phyloP scores from a whole-genome alignment of 2,113 vertebrate genomes.

The Hypomesus transpacificus region DNA sequence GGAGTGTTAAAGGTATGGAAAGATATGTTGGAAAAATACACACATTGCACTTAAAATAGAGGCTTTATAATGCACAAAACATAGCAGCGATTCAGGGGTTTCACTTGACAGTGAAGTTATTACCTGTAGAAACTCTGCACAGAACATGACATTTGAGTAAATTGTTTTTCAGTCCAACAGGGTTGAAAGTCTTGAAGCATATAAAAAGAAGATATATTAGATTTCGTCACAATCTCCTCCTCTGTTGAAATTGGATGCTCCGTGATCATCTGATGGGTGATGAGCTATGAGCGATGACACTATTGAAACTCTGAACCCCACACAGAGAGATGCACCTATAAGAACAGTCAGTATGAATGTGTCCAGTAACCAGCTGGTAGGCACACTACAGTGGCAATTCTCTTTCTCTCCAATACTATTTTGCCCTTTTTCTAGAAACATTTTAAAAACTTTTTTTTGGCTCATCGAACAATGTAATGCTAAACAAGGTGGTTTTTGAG shows the following conservation, averaged over 20 bases:
- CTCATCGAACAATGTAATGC: slow-evolving; percentile 32
- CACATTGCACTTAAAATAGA: slow-evolving; percentile 25
- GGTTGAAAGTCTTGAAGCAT: slow-evolving; percentile 19
- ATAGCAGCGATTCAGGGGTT: slow-evolving; percentile 55
- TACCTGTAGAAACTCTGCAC: slow-evolving; percentile 23
- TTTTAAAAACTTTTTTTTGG: slow-evolving; percentile 40
- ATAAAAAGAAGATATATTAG: slow-evolving; percentile 58
- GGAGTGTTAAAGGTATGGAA: slow-evolving; percentile 19
- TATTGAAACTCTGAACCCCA: slow-evolving; percentile 23
- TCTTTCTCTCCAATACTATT: slow-evolving; percentile 36
- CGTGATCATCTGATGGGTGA: slow-evolving; percentile 31
- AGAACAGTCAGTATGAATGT: slow-evolving; percentile 55
- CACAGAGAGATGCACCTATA: slow-evolving; percentile 29
- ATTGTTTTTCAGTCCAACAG: slow-evolving; percentile 15
- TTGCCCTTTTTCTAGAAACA: slow-evolving; percentile 15
- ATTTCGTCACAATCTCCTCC: slow-evolving; percentile 44
- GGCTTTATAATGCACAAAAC: slow-evolving; percentile 44
- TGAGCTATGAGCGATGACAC: too few relatives aligned
- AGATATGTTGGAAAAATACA: slow-evolving; percentile 38
- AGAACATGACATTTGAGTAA: slow-evolving; percentile 20
- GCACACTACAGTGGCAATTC: slow-evolving; percentile 63
- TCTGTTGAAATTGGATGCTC: slow-evolving; percentile 2
- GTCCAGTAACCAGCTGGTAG: slow-evolving; percentile 81
- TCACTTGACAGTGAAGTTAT: slow-evolving; percentile 31
- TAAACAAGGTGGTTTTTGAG: neutral